These are phyloP conservation scores for Chaunax sp. DNA, from an alignment of 2,797 vertebrate species.

Conservation along the genomic window DNA sequence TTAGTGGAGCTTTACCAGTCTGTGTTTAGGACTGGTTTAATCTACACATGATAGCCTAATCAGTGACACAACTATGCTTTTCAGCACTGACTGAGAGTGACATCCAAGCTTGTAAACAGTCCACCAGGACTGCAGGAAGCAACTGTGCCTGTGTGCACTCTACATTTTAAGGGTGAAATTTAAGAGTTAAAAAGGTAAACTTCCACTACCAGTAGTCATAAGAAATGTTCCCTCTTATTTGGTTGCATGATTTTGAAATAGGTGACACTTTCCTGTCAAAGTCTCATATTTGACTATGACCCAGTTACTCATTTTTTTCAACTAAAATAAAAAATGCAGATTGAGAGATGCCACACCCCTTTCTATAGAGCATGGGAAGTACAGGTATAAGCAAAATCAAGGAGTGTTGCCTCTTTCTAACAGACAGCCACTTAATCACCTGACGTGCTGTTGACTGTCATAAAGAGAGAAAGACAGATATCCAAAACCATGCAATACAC, in stretches of 20 bases:
- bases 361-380: constrained; percentile 77
- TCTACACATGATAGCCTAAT: constrained; percentile 74
- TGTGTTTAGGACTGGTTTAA: constrained; percentile 75
- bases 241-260: constrained; percentile 15
- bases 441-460: constrained; percentile 68
- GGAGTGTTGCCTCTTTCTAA: constrained; percentile 70
- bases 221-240: background rate
- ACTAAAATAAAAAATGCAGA: constrained; percentile 11
- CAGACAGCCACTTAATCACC: constrained; percentile 64
- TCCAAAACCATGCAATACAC: constrained; percentile 63
- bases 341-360: constrained; percentile 53
- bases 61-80: constrained; percentile 60
- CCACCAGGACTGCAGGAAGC: constrained; percentile 16
- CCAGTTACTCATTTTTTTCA: constrained; percentile 70
- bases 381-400: constrained; percentile 58
- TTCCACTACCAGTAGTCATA: background rate
- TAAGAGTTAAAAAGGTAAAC: background rate
- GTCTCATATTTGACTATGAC: constrained; percentile 53
- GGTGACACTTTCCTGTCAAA: constrained; percentile 22
- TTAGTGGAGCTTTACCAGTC: constrained; percentile 80
- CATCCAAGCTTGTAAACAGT: constrained; percentile 49
- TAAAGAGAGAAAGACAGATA: constrained; percentile 68
- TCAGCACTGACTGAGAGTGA: constrained; percentile 51
- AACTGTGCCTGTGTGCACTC: constrained; percentile 12
- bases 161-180: background rate